Conservation (phyloP, 1,140 invertebrate species). For the Dinothrombium tinctorium region DNA sequence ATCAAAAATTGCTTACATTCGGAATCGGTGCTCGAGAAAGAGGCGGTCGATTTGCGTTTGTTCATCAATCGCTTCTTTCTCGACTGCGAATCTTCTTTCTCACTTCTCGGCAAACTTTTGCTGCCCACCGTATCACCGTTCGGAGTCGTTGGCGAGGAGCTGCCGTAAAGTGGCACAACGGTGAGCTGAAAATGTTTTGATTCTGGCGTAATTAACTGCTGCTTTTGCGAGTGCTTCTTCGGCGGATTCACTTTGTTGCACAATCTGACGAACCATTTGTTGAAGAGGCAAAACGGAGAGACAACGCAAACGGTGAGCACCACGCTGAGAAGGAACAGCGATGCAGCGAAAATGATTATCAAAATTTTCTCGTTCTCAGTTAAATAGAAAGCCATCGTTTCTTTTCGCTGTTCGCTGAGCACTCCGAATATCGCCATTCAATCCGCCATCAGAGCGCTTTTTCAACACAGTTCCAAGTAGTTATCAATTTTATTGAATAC, state of each 20-base stretch:
- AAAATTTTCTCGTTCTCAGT: conserved; percentile 25
- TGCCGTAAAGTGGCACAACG: conserved; percentile 6
- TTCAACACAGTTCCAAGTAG: too few species aligned
- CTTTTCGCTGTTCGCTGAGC: too few species aligned
- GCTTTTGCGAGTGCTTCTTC: not conserved
- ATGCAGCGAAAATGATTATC: conserved; percentile 19
- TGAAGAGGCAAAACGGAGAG: conserved; percentile 24
- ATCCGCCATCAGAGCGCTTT: too few species aligned
- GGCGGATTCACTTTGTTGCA: not conserved
- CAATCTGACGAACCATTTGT: conserved; percentile 19
- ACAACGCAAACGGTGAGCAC: conserved; percentile 24
- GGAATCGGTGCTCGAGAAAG: not conserved
- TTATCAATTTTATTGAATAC: too few species aligned
- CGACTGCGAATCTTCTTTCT: too few species aligned
- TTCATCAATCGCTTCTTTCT: not conserved
- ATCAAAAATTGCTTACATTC: not conserved
- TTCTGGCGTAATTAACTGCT: conserved; percentile 6
- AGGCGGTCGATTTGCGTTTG: not conserved
- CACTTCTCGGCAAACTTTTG: too few species aligned
- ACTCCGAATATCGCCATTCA: too few species aligned
- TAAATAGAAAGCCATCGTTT: too few species aligned
- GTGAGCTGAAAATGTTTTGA: conserved; percentile 11
- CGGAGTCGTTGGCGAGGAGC: not conserved
- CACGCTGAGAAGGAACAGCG: conserved; percentile 19
- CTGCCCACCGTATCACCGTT: not conserved